phyloP scores from a whole-genome alignment of 1,140 invertebrate genomes.

The Drosophila sulfurigaster region DNA sequence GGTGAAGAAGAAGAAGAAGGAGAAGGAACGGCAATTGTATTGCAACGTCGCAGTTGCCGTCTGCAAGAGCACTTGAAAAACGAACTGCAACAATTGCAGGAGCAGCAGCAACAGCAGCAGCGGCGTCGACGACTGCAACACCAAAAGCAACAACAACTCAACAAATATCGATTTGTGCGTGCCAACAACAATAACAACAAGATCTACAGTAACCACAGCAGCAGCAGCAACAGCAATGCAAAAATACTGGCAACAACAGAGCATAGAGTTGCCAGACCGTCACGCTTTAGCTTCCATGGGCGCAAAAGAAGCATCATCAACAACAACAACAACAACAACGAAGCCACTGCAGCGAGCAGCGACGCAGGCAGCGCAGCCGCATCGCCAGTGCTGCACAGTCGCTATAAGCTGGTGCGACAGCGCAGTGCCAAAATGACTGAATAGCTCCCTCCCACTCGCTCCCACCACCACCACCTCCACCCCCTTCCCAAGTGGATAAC shows the following conservation, averaged over 20 bases:
- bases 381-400: constrained; percentile 39
- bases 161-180: constrained; percentile 59
- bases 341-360: background rate
- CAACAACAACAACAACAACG: constrained; percentile 19
- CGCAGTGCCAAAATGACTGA: constrained; percentile 46
- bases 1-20: background rate
- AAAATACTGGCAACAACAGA: too few species aligned
- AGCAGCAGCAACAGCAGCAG: constrained; percentile 9
- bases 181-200: background rate
- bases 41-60: constrained; percentile 21
- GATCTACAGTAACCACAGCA: background rate
- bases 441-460: background rate
- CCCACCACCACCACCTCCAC: constrained; percentile 1
- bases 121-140: constrained; percentile 1
- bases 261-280: constrained; percentile 10
- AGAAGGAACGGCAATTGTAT: background rate
- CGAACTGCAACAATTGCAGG: constrained; percentile 25
- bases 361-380: background rate
- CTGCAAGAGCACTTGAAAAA: constrained; percentile 13
- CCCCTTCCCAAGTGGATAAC: background rate
- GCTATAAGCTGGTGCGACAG: constrained; percentile 55
- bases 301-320: constrained; percentile 24
- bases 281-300: constrained; percentile 7
- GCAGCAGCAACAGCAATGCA: background rate
- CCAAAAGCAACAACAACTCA: constrained; percentile 15